Evolutionary conservation across 1,140 invertebrate genomes (phyloP).

Genomic region (Scaptodrosophila lebanonensis): DNA sequence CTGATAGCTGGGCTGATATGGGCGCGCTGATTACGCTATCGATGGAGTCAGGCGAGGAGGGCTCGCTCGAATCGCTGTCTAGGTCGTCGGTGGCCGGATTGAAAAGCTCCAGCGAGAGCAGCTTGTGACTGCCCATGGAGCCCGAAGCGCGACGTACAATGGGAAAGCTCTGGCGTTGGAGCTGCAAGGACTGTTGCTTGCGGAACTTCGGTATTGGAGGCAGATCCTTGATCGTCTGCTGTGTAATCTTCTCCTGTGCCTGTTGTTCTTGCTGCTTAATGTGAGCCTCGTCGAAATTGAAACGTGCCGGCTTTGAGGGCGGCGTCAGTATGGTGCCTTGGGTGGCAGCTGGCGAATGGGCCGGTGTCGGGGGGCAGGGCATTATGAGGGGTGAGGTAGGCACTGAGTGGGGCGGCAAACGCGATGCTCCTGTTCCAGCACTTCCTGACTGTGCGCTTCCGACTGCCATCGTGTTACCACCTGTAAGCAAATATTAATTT

Average conservation of each 20-base stretch:
- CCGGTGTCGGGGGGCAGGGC: slow-evolving; percentile 77
- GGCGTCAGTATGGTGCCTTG: slow-evolving; percentile 62
- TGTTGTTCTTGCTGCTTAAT: slow-evolving; percentile 61
- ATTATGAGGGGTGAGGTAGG: slow-evolving; percentile 84
- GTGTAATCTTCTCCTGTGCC: slow-evolving; percentile 77
- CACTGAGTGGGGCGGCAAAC: slow-evolving; percentile 78
- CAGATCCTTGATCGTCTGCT: slow-evolving; percentile 80
- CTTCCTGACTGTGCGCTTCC: too few species aligned
- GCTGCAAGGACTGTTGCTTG: slow-evolving; percentile 78
- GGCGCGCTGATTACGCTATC: slow-evolving; percentile 88
- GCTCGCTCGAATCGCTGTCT: slow-evolving; percentile 91
- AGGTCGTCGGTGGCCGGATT: slow-evolving; percentile 94
- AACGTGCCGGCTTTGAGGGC: slow-evolving; percentile 42
- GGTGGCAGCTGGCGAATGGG: slow-evolving; percentile 71
- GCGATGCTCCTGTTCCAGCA: too few species aligned
- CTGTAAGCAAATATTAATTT: too few species aligned
- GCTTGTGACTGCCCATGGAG: slow-evolving; percentile 79
- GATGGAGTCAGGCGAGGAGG: slow-evolving; percentile 90
- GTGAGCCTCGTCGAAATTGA: slow-evolving; percentile 70
- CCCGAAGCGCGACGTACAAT: slow-evolving; percentile 79
- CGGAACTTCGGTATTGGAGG: slow-evolving; percentile 81
- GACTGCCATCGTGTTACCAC: too few species aligned
- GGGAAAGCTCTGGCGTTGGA: slow-evolving; percentile 79
- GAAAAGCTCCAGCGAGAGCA: slow-evolving; percentile 89
- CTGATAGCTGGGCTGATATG: slow-evolving; percentile 38